Evolutionary conservation across 30 jellyfish, hydroid and myxozoan genomes (phyloP), one percentile per base, ranked within the genome.

Genomic region (Phacellophora camtschatica): DNA sequence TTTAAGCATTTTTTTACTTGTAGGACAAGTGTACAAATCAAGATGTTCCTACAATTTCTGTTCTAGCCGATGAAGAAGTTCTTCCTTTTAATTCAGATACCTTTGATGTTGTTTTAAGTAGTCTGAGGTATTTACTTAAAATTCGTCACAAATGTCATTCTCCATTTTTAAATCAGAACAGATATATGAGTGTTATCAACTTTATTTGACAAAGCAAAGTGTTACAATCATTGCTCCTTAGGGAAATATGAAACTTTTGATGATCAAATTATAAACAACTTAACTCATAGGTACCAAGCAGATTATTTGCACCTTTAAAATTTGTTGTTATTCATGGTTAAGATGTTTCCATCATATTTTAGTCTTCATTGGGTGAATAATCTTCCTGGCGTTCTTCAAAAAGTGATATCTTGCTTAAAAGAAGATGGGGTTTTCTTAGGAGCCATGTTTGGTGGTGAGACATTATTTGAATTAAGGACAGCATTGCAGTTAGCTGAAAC

Each of bases 281-380:
- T n/a, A n/a, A n/a, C n/a, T n/a, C n/a, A n/a, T n/a, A n/a, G n/a
- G n/a, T n/a, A n/a, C n/a, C n/a, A n/a, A n/a, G n/a, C n/a, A n/a
- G n/a, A n/a, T n/a, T n/a, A n/a, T n/a, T n/a, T n/a, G n/a, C n/a
- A n/a, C n/a, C n/a, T n/a, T n/a, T n/a, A n/a, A n/a, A n/a, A n/a
- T n/a, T n/a, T n/a, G n/a, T n/a, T n/a, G n/a, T n/a, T n/a, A n/a
- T n/a, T n/a, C n/a, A n/a, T n/a, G n/a, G n/a, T n/a, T n/a, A n/a
- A n/a, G n/a, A n/a, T 11, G 2, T 46, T 46, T 46, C 59, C 28
- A 1, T 36, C 32, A 24, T 13, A 9, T 55, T 61, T 24, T 73
- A 94, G 99, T 55, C 86, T 94, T 57, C 99, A 94, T 51, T 94
- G 99, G 99, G 88, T 94, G 0, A 94, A 94, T 51, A 93, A 94